A percentile compares a stretch with the other conserved stretches of the same genome.
These are phyloP conservation scores for Python bivittatus DNA, from an alignment of 2,113 vertebrate genomes.

Conservation along the genomic window DNA sequence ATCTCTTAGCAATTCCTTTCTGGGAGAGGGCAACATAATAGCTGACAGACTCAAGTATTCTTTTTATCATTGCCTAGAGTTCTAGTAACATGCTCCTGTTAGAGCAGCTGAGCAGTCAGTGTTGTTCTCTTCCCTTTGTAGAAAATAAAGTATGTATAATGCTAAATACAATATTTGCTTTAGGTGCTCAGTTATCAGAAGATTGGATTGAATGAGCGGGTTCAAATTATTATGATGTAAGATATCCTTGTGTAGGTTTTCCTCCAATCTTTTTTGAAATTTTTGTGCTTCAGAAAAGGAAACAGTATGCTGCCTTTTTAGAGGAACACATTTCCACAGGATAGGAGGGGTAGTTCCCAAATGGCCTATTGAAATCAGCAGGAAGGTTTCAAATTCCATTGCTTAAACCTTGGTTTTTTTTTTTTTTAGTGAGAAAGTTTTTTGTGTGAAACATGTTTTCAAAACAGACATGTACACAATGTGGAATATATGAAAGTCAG, in stretches of 20 bases:
- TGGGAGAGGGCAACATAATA: too few species aligned
- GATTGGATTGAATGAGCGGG: not conserved
- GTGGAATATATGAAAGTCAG: not conserved
- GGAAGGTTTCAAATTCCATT: constrained; percentile 10
- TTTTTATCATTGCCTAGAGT: not conserved
- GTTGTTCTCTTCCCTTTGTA: not conserved
- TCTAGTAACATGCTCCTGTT: not conserved
- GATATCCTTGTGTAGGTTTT: not conserved
- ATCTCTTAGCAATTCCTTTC: too few species aligned
- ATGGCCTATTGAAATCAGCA: not conserved
- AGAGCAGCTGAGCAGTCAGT: not conserved
- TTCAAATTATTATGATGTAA: not conserved
- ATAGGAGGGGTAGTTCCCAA: constrained; percentile 5
- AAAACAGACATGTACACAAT: not conserved
- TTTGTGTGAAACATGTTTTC: not conserved
- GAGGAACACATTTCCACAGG: not conserved
- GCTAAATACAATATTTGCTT: not conserved
- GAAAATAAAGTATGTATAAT: not conserved
- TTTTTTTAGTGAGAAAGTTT: not conserved
- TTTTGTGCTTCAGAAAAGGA: constrained; percentile 5
- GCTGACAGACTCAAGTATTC: too few species aligned
- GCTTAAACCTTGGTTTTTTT: not conserved
- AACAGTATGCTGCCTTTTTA: not conserved
- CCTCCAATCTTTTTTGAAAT: not conserved
- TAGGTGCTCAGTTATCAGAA: not conserved